These are phyloP conservation scores for Toxostoma redivivum DNA, from an alignment of 2,113 vertebrate genomes.

Conservation along the genomic window DNA sequence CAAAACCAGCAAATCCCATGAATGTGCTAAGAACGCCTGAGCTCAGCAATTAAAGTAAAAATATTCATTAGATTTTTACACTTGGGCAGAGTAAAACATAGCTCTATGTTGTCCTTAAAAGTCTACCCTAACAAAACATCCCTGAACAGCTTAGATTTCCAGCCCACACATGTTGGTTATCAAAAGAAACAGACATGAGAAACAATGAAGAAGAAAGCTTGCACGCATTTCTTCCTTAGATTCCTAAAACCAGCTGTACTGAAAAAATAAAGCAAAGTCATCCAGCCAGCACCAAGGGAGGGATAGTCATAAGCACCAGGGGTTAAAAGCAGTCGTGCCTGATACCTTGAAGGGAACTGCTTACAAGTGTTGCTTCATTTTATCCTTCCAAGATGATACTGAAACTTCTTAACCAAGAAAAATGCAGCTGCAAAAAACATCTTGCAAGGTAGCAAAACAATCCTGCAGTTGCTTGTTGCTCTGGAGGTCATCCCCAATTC, in stretches of 20 bases:
- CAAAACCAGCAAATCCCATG: neutral
- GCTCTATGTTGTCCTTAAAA: neutral
- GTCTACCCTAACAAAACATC: constrained; percentile 13
- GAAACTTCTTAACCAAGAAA: neutral
- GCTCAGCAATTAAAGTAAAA: constrained; percentile 21
- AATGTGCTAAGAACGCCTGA: neutral
- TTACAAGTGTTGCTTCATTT: neutral
- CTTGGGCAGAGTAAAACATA: neutral
- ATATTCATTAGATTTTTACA: neutral
- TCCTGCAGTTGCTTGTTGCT: neutral
- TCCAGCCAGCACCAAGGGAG: neutral
- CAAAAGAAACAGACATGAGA: neutral
- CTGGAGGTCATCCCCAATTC: neutral
- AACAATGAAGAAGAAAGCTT: neutral
- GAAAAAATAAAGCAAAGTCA: neutral
- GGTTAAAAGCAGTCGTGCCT: neutral
- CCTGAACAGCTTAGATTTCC: constrained; percentile 22
- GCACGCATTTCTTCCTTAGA: neutral
- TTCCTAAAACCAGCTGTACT: neutral
- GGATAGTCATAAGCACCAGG: neutral
- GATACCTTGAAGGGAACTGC: neutral
- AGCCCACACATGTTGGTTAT: constrained; percentile 47
- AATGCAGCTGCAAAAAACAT: neutral
- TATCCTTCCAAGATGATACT: neutral
- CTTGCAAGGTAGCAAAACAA: neutral